phyloP scores from a whole-genome alignment of 2,888 invertebrate genomes.

The Barypeithes pellucidus region DNA sequence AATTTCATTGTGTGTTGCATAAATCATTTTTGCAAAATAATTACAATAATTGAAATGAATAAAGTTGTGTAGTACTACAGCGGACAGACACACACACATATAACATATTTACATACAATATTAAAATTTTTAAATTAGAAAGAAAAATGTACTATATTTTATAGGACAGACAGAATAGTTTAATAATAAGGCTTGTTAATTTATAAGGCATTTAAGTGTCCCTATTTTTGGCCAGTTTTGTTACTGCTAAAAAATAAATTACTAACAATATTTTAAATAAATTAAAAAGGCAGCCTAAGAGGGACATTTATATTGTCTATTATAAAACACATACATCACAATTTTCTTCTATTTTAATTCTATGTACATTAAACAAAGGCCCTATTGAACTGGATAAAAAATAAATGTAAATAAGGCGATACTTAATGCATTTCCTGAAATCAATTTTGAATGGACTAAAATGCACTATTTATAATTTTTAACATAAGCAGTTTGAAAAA shows the following conservation, averaged over 20 bases:
- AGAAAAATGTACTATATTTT: too few relatives aligned
- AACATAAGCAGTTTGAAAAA: slow-evolving; percentile 59
- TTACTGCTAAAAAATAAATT: slow-evolving; percentile 49
- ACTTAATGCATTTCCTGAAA: slow-evolving; percentile 53
- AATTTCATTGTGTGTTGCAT: too few relatives aligned
- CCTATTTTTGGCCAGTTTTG: slow-evolving; percentile 51
- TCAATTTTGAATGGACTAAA: slow-evolving; percentile 55
- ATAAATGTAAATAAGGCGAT: slow-evolving; percentile 57
- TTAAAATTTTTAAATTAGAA: too few relatives aligned
- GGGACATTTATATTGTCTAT: slow-evolving; percentile 69
- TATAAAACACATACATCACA: slow-evolving; percentile 70
- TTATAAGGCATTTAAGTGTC: slow-evolving; percentile 34
- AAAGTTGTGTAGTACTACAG: too few relatives aligned
- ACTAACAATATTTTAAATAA: slow-evolving; percentile 52
- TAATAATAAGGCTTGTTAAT: not conserved
- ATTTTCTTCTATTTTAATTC: slow-evolving; percentile 66
- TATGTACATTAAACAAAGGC: slow-evolving; percentile 68
- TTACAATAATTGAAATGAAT: too few relatives aligned
- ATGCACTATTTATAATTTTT: slow-evolving; percentile 57
- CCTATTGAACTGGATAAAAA: slow-evolving; percentile 65
- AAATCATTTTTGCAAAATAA: too few relatives aligned
- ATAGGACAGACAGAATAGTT: slow-evolving; percentile 16
- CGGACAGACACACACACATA: too few relatives aligned
- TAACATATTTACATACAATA: too few relatives aligned
- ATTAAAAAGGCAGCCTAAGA: slow-evolving; percentile 64